Percentiles rank a stretch among this genome's conserved stretches.
Evolutionary conservation across 2,113 vertebrate genomes (phyloP).

Genomic region (Bucco capensis): DNA sequence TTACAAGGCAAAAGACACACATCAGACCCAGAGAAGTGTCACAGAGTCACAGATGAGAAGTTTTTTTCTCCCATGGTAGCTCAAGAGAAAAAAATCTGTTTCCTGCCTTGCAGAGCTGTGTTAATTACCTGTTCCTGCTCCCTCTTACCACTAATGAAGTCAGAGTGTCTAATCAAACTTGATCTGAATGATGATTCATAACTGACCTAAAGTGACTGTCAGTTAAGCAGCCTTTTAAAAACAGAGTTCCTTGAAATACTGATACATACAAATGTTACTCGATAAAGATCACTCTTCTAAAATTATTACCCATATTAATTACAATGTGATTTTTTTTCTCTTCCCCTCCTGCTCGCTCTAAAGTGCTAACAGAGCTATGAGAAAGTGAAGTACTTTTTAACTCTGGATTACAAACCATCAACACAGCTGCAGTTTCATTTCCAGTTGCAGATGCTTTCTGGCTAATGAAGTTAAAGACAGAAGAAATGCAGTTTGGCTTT

Average conservation of each 20-base stretch:
- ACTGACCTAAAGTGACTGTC: neutral
- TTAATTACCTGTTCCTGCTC: neutral
- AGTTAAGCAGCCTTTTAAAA: neutral
- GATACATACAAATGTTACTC: neutral
- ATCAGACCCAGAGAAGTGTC: neutral
- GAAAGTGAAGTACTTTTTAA: neutral
- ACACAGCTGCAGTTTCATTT: conserved; percentile 61
- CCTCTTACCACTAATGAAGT: neutral
- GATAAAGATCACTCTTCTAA: neutral
- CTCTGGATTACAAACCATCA: conserved; percentile 35
- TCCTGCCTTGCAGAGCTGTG: neutral
- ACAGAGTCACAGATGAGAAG: neutral
- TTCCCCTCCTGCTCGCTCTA: neutral
- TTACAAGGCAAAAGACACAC: neutral
- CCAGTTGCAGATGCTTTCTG: conserved; percentile 43
- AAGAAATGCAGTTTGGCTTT: conserved; percentile 47
- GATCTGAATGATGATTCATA: neutral
- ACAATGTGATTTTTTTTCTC: neutral
- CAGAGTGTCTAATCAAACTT: neutral
- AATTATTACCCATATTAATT: conserved; percentile 16
- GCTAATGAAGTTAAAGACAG: conserved; percentile 42
- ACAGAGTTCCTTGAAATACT: neutral
- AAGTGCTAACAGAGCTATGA: neutral
- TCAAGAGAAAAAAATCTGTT: neutral
- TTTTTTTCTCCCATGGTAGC: neutral